A percentile compares a stretch with the other conserved stretches of the same genome.
Evolutionary conservation across 2,888 invertebrate species (phyloP).

Genomic region (Eupeodes latifasciatus): DNA sequence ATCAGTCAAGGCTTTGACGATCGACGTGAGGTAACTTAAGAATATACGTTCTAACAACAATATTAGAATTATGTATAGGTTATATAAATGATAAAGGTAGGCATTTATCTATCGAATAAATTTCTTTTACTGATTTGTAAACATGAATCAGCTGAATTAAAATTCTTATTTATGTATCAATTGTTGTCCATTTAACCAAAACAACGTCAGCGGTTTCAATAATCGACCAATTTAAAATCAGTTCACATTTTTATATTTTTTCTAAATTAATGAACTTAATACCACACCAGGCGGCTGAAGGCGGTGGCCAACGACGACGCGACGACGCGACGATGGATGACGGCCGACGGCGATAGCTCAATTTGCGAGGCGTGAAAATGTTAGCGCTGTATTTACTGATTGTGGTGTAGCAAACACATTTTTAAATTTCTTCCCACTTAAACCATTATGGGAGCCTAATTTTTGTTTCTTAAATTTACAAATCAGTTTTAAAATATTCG

Average conservation of each 20-base stretch:
- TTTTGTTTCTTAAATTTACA: not conserved
- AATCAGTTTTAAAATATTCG: not conserved
- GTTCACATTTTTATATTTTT: slow-evolving; percentile 54
- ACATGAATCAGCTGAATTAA: slow-evolving; percentile 15
- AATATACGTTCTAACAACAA: not conserved
- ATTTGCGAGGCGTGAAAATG: not conserved
- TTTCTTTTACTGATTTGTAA: not conserved
- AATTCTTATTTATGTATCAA: slow-evolving; percentile 6
- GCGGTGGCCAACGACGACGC: no score
- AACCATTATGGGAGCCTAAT: not conserved
- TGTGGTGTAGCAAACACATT: not conserved
- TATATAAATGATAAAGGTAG: not conserved
- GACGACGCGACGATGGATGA: no score
- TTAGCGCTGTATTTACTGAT: no score
- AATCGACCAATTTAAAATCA: slow-evolving; percentile 60
- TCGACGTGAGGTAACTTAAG: not conserved
- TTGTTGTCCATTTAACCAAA: not conserved
- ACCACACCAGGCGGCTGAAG: not conserved
- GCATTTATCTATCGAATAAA: not conserved
- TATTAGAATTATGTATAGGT: not conserved
- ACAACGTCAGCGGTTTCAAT: slow-evolving; percentile 7
- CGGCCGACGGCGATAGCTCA: not conserved
- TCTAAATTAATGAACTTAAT: slow-evolving; percentile 18
- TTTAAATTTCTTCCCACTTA: slow-evolving; percentile 11
- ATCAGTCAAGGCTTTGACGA: not conserved